These are phyloP conservation scores for Crotalus tigris DNA, from an alignment of 2,113 vertebrate genomes.

Conservation along the genomic window DNA sequence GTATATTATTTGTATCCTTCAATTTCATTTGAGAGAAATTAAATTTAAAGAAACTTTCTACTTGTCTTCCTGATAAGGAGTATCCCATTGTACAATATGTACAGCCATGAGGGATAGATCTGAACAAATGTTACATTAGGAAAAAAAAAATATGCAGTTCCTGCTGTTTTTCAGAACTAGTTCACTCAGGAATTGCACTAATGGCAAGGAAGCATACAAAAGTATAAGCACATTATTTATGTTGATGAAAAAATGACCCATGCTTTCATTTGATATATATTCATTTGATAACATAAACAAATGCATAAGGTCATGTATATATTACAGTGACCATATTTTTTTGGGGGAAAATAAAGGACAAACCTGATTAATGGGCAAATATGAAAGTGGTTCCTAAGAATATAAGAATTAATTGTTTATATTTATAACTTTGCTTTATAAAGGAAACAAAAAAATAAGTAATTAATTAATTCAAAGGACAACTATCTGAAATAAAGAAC, in stretches of 20 bases:
- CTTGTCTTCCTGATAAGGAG: constrained; percentile 46
- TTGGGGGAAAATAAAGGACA: background rate
- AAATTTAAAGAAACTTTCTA: constrained; percentile 63
- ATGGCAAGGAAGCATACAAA: background rate
- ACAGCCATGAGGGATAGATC: background rate
- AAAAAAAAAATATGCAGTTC: background rate
- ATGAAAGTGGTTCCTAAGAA: background rate
- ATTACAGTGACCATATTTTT: background rate
- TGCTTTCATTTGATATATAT: background rate
- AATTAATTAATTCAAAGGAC: background rate
- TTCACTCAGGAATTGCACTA: background rate
- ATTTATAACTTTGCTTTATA: background rate
- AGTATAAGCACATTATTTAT: background rate
- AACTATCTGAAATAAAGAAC: background rate
- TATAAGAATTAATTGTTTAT: background rate
- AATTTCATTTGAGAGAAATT: constrained; percentile 64
- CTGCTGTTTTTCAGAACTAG: background rate
- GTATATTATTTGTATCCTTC: too few species aligned
- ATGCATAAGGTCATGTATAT: background rate
- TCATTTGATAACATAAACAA: background rate
- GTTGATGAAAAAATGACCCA: background rate
- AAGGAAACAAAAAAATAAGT: background rate
- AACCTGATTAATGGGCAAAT: background rate
- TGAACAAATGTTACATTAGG: background rate
- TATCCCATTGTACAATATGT: background rate